Conservation (phyloP, 2,888 invertebrate genomes). For the Gastrophysa polygoni region DNA sequence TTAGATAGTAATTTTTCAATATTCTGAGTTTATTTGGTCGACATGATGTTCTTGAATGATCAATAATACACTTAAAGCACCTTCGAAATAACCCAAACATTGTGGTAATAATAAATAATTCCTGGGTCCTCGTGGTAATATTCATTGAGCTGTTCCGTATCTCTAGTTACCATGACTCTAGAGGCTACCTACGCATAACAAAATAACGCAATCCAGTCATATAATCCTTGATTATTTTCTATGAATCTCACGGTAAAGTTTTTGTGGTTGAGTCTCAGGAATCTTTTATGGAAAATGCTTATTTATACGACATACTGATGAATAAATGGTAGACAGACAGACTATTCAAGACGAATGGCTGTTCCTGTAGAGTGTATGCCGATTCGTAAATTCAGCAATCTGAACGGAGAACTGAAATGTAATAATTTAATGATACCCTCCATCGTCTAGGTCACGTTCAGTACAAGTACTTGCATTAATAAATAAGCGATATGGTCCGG, state of each 20-base stretch:
- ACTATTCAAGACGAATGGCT: constrained; percentile 27
- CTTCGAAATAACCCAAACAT: too few relatives aligned
- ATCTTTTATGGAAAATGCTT: constrained; percentile 8
- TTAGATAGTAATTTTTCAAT: too few relatives aligned
- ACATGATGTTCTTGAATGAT: too few relatives aligned
- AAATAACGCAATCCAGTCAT: neutral
- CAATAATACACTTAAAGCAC: too few relatives aligned
- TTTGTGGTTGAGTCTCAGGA: neutral
- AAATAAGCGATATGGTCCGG: constrained; percentile 59
- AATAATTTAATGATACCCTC: constrained; percentile 55
- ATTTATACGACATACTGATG: constrained; percentile 25
- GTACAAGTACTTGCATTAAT: constrained; percentile 55
- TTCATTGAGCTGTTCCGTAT: too few relatives aligned
- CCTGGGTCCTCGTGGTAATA: too few relatives aligned
- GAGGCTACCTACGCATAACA: too few relatives aligned
- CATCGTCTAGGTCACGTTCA: constrained; percentile 57
- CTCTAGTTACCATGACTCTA: too few relatives aligned
- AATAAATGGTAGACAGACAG: constrained; percentile 13
- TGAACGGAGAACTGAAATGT: constrained; percentile 45
- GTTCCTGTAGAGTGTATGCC: constrained; percentile 30
- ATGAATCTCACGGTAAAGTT: constrained; percentile 11
- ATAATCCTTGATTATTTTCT: neutral
- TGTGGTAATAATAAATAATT: too few relatives aligned
- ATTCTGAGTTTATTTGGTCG: too few relatives aligned
- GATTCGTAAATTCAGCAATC: constrained; percentile 38